phyloP scores from a whole-genome alignment of 1,140 invertebrate species.

The Brachionus rotundiformis region DNA sequence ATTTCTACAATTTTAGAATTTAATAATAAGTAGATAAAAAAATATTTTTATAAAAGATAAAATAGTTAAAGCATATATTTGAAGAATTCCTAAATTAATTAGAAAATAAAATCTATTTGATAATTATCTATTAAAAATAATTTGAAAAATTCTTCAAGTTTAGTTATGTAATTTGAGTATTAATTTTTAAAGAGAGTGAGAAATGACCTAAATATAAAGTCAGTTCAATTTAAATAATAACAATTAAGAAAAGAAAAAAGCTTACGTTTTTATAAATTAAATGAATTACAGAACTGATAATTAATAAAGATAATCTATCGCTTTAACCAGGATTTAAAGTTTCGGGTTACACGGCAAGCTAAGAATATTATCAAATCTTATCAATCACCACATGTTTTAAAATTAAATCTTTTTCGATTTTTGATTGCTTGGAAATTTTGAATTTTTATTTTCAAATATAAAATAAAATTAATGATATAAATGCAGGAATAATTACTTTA shows the following conservation, averaged over 20 bases:
- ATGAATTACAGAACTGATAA: not conserved
- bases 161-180: not conserved
- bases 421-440: not conserved
- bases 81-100: not conserved
- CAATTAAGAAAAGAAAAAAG: too few species aligned
- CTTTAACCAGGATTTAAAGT: not conserved
- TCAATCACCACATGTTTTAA: not conserved
- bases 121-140: not conserved
- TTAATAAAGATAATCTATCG: not conserved
- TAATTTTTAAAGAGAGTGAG: not conserved
- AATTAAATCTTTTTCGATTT: not conserved
- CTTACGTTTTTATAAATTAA: too few species aligned
- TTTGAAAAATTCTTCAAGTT: not conserved
- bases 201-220: not conserved
- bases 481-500: not conserved
- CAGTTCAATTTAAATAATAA: too few species aligned
- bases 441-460: not conserved
- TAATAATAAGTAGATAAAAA: not conserved
- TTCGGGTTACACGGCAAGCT: not conserved
- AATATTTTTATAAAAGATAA: not conserved
- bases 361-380: not conserved
- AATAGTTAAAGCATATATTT: not conserved
- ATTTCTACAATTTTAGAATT: too few species aligned
- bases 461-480: not conserved
- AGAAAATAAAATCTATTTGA: not conserved